Percentiles rank a stretch among this genome's conserved stretches.
These are phyloP conservation scores for Glyphotaelius pellucidus DNA, from an alignment of 2,888 invertebrate species.

Conservation along the genomic window DNA sequence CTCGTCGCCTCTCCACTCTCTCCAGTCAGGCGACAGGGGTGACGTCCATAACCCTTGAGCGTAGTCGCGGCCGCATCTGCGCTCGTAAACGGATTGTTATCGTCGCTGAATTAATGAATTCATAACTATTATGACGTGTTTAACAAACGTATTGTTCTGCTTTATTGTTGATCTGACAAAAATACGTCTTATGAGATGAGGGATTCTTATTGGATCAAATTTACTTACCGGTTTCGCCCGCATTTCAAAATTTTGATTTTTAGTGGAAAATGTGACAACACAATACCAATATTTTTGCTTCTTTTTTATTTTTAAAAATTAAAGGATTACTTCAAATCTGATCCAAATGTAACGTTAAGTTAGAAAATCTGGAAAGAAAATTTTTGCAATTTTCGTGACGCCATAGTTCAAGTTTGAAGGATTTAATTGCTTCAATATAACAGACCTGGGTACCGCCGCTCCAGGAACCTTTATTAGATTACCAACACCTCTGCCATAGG, in stretches of 20 bases:
- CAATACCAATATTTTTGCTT: neutral
- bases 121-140: conserved; percentile 1
- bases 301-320: neutral
- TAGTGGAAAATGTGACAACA: neutral
- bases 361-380: too few species aligned
- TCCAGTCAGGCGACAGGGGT: neutral
- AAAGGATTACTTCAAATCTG: neutral
- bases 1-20: too few species aligned
- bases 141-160: neutral
- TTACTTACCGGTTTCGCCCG: neutral
- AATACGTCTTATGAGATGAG: too few species aligned
- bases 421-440: neutral
- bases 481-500: too few species aligned
- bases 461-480: too few species aligned
- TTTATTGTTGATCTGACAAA: neutral
- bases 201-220: too few species aligned
- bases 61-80: too few species aligned
- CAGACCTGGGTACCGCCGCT: too few species aligned
- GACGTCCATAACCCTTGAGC: neutral
- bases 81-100: neutral
- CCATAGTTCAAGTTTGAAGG: neutral
- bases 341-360: neutral
- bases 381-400: neutral
- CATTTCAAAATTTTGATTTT: too few species aligned
- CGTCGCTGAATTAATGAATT: neutral